Evolutionary conservation across 2,888 invertebrate genomes (phyloP), one percentile per base, ranked within the genome.

Genomic region (Linhomoeus sp.): DNA sequence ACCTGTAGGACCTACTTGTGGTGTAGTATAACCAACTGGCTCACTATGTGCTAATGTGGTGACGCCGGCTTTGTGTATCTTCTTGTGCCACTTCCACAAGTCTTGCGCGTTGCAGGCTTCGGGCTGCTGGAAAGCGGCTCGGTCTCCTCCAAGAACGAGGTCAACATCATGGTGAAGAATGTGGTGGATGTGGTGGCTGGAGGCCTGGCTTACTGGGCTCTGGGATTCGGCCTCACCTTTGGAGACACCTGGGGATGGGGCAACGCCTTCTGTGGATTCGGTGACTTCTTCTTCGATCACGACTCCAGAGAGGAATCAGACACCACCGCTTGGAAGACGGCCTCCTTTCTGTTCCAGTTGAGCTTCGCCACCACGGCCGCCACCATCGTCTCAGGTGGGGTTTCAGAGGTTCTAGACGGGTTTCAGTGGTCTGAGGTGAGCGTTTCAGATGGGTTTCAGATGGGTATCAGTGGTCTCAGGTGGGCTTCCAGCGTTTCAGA

Each of bases 131-230:
- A 88, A 64, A 84, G 85, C 0, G 88, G 88, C 1, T 83, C 81
- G 57, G 87, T 88, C 2, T 55, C 56, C 3, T 49, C 55, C 26
- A 64, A 87, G 68, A 88, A 88, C 63, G 87, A 88, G 71, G 85
- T 85, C 0, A 87, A 88, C 64, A 87, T 88, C 48, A 87, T 87
- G 86, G 84, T 88, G 81, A 87, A 87, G 66, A 87, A 87, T 60
- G 77, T 85, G 0, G 81, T 83, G 0, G 87, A 88, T 57, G 83
- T 87, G 45, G 81, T 84, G 1, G 72, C 87, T 17, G 86, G 87
- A 2, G 87, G 83, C 51, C 65, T 83, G n/a, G 84, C 84, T 0
- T 88, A 87, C 67, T 88, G 88, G 88, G 74, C 82, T 26, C 85
- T 87, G 62, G 87, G 87, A 1, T 88, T 81, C 65, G 85, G 83